phyloP scores from a whole-genome alignment of 2,113 vertebrate genomes.

The Nerophis ophidion region DNA sequence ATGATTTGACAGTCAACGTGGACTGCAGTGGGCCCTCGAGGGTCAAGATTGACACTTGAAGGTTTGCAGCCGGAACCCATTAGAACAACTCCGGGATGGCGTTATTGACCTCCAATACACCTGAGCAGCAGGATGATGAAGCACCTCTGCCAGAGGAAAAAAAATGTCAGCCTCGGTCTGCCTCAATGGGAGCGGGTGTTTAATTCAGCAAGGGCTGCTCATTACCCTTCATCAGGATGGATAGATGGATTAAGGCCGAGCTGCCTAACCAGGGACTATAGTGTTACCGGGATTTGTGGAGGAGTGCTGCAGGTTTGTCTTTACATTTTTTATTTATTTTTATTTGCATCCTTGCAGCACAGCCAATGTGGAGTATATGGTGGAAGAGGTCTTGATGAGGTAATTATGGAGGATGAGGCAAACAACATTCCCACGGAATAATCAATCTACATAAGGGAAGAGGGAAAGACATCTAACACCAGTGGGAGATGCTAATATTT shows the following conservation, averaged over 20 bases:
- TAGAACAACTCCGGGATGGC: slow-evolving; percentile 48
- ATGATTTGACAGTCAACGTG: slow-evolving; percentile 53
- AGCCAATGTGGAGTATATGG: slow-evolving; percentile 27
- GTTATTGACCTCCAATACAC: slow-evolving; percentile 59
- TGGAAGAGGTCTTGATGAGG: slow-evolving; percentile 32
- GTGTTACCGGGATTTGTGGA: slow-evolving; percentile 48
- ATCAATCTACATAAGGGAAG: slow-evolving; percentile 51
- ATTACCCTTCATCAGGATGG: slow-evolving; percentile 56
- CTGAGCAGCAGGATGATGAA: slow-evolving; percentile 61
- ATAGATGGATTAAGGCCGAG: slow-evolving; percentile 44
- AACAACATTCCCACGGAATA: slow-evolving; percentile 53
- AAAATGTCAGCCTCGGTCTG: slow-evolving; percentile 13
- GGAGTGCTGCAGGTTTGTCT: slow-evolving; percentile 24
- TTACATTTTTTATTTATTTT: slow-evolving; percentile 20
- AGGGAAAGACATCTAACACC: slow-evolving; percentile 1
- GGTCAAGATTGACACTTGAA: slow-evolving; percentile 42
- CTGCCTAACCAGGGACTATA: slow-evolving; percentile 52
- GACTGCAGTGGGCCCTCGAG: slow-evolving; percentile 39
- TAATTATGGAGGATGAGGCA: slow-evolving; percentile 44
- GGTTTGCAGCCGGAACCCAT: slow-evolving; percentile 61
- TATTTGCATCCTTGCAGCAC: background rate
- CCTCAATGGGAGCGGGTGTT: slow-evolving; percentile 55
- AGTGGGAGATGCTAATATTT: slow-evolving; percentile 2
- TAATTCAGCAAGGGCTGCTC: slow-evolving; percentile 58
- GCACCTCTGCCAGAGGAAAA: slow-evolving; percentile 41